Percentiles rank a stretch among this genome's conserved stretches.
These are phyloP conservation scores for Pangasius djambal DNA, from an alignment of 2,797 vertebrate species.

Conservation along the genomic window DNA sequence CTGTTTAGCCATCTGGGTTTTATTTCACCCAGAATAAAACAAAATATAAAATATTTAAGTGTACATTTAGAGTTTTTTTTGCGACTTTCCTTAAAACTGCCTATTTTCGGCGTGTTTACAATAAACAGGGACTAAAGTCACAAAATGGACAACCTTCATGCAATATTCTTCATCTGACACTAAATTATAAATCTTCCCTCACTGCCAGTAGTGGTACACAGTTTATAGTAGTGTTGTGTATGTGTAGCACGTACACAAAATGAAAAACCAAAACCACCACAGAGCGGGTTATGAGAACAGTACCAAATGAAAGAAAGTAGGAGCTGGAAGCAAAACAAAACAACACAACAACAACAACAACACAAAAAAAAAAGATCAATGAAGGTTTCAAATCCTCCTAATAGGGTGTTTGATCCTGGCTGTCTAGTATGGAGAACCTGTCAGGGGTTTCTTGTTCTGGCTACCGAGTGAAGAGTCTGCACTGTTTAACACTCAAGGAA, in stretches of 20 bases:
- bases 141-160: conserved; percentile 44
- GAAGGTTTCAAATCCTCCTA: background rate
- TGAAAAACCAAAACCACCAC: conserved; percentile 34
- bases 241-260: conserved; percentile 38
- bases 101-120: conserved; percentile 46
- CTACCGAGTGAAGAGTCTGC: background rate
- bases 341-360: background rate
- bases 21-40: conserved; percentile 70
- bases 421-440: conserved; percentile 38
- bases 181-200: conserved; percentile 49
- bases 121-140: conserved; percentile 49
- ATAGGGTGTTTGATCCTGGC: conserved; percentile 20
- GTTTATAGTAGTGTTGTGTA: conserved; percentile 50
- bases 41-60: conserved; percentile 65
- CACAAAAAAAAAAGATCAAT: background rate
- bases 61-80: conserved; percentile 33
- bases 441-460: conserved; percentile 54
- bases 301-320: conserved; percentile 11
- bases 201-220: conserved; percentile 52
- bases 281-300: conserved; percentile 26
- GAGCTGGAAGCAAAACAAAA: background rate
- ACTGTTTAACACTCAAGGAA: conserved; percentile 31
- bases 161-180: conserved; percentile 47
- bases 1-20: conserved; percentile 61
- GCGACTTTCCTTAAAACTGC: conserved; percentile 55